Evolutionary conservation across 2,888 invertebrate genomes (phyloP).

Genomic region (Drosophila melanocephala): DNA sequence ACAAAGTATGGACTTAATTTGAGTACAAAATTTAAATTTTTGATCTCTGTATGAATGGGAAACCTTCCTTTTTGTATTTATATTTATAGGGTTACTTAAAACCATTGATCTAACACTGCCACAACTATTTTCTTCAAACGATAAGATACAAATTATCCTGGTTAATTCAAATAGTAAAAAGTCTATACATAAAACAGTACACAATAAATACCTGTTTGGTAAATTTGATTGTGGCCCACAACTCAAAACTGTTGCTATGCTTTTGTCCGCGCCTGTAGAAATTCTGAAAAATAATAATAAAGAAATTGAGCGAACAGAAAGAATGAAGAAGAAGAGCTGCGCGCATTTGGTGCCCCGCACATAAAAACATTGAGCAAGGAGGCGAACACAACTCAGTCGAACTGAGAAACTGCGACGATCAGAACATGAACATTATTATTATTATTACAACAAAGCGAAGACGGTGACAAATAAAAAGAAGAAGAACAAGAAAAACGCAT

Average conservation of each 20-base stretch:
- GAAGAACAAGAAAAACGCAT: constrained; percentile 3
- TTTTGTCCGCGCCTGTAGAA: constrained; percentile 39
- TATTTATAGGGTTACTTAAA: background rate
- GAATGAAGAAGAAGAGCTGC: constrained; percentile 41
- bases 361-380: constrained; percentile 83
- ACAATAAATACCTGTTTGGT: background rate
- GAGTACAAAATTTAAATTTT: background rate
- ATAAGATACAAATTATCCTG: background rate
- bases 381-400: constrained; percentile 81
- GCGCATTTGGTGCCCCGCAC: constrained; percentile 65
- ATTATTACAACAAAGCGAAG: constrained; percentile 22
- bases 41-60: background rate
- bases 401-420: constrained; percentile 82
- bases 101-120: background rate
- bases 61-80: background rate
- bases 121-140: background rate
- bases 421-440: constrained; percentile 55
- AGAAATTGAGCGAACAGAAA: constrained; percentile 67
- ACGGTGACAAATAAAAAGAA: constrained; percentile 19
- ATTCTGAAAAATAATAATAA: constrained; percentile 67
- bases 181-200: background rate
- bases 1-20: too few relatives aligned
- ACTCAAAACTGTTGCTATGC: constrained; percentile 18
- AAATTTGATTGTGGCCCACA: background rate
- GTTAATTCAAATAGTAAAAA: background rate